Percentiles rank a stretch among this genome's conserved stretches.
phyloP scores from a whole-genome alignment of 2,888 invertebrate genomes.

The Adelphocoris suturalis region DNA sequence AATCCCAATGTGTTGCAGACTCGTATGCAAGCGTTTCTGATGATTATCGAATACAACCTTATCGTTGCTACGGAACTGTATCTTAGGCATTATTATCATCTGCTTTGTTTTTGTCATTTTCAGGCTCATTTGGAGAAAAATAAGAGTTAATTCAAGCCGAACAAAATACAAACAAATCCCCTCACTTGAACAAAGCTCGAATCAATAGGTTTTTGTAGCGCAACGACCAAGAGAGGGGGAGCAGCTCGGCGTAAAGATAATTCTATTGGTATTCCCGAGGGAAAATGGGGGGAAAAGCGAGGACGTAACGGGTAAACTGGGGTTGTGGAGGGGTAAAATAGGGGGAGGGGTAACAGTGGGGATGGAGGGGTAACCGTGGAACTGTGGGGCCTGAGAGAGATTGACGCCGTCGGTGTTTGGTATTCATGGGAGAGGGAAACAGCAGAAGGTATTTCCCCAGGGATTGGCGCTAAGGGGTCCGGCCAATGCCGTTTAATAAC shows the following conservation, averaged over 20 bases:
- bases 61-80: too few species aligned
- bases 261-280: slow-evolving; percentile 67
- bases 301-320: slow-evolving; percentile 30
- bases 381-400: neutral
- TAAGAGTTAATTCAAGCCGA: too few species aligned
- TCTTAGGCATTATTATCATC: too few species aligned
- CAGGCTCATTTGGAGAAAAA: too few species aligned
- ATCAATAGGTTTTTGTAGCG: slow-evolving; percentile 54
- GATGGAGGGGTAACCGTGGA: neutral
- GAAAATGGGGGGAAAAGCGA: slow-evolving; percentile 11
- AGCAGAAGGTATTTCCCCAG: slow-evolving; percentile 49
- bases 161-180: slow-evolving; percentile 23
- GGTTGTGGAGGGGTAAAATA: neutral
- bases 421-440: slow-evolving; percentile 49
- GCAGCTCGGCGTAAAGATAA: slow-evolving; percentile 44
- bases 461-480: slow-evolving; percentile 8
- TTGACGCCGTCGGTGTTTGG: slow-evolving; percentile 49
- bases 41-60: too few species aligned
- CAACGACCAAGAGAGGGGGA: slow-evolving; percentile 24
- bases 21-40: too few species aligned
- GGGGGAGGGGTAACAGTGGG: neutral
- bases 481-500: neutral
- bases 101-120: too few species aligned
- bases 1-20: too few species aligned
- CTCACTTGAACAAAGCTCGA: slow-evolving; percentile 36